phyloP scores from a whole-genome alignment of 2,797 vertebrate species.

The Scarus forsteni region DNA sequence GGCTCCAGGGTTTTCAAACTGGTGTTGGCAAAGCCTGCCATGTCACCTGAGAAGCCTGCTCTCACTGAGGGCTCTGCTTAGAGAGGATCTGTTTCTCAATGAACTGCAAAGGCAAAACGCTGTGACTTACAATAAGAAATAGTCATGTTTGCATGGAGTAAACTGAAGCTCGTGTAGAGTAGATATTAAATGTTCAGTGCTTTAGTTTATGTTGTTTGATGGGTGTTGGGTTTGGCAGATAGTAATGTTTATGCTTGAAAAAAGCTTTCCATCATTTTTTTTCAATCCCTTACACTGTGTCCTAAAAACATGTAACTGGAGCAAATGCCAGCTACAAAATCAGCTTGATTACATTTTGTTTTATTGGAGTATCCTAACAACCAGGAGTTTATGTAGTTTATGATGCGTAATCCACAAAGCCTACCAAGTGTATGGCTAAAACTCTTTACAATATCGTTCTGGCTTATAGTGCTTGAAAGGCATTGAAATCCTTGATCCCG shows the following conservation, averaged over 20 bases:
- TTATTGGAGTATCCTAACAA: too few species aligned
- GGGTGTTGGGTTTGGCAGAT: background rate
- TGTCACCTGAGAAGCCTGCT: constrained; percentile 51
- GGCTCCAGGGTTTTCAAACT: constrained; percentile 31
- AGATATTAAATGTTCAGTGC: constrained; percentile 27
- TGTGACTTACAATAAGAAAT: constrained; percentile 22
- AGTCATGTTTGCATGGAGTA: constrained; percentile 48
- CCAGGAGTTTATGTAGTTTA: too few species aligned
- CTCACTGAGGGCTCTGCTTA: constrained; percentile 17
- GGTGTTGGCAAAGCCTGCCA: constrained; percentile 18
- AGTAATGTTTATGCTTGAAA: background rate
- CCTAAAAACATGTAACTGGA: too few species aligned
- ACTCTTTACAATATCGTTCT: too few species aligned
- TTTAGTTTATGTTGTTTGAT: constrained; percentile 8
- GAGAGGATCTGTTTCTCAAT: constrained; percentile 10
- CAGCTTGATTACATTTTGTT: too few species aligned
- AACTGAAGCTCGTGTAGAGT: constrained; percentile 26
- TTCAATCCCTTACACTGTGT: too few species aligned
- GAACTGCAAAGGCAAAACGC: constrained; percentile 1
- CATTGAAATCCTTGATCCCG: too few species aligned
- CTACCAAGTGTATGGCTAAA: too few species aligned
- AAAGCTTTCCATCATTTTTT: background rate
- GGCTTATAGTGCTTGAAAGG: too few species aligned
- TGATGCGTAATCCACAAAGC: too few species aligned
- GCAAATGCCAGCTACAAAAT: too few species aligned